Conservation (phyloP, 2,888 invertebrate species). For the Caenorhabditis angaria region DNA sequence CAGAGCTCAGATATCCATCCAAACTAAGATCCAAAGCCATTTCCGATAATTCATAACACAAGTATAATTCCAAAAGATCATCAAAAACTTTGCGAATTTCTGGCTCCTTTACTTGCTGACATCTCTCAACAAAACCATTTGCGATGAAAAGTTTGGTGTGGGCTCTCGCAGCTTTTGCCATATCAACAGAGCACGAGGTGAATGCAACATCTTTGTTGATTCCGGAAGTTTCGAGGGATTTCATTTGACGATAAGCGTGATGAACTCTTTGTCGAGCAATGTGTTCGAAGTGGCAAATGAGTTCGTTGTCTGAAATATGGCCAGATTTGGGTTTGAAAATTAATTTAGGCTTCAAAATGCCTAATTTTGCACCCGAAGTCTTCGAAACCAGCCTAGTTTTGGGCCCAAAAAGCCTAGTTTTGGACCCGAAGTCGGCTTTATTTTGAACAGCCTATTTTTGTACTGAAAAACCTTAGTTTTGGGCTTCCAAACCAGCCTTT, state of each 20-base stretch:
- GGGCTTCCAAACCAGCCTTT: constrained; percentile 11
- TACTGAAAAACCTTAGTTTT: no score
- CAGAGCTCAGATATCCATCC: constrained; percentile 34
- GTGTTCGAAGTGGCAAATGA: constrained; percentile 44
- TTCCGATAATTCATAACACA: constrained; percentile 41
- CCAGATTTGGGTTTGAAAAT: no score
- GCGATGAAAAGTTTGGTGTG: constrained; percentile 50
- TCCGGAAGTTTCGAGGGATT: constrained; percentile 34
- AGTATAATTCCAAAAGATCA: constrained; percentile 82
- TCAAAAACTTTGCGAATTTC: constrained; percentile 78
- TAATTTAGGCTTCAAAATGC: no score
- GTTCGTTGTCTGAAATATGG: constrained; percentile 31
- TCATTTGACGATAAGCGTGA: constrained; percentile 37
- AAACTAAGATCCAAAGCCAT: constrained; percentile 29
- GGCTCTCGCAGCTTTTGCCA: constrained; percentile 47
- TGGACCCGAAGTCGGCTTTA: no score
- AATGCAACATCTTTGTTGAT: constrained; percentile 54
- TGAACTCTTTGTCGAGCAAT: constrained; percentile 38
- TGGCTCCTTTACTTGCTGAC: constrained; percentile 75
- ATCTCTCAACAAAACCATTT: constrained; percentile 30
- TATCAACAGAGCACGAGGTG: constrained; percentile 50
- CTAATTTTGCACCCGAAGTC: no score
- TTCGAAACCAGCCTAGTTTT: no score
- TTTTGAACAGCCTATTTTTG: no score
- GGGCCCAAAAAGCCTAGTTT: no score